Evolutionary conservation across 92 coral and sea anemone species (phyloP).

Genomic region (Zoanthus gigantus): DNA sequence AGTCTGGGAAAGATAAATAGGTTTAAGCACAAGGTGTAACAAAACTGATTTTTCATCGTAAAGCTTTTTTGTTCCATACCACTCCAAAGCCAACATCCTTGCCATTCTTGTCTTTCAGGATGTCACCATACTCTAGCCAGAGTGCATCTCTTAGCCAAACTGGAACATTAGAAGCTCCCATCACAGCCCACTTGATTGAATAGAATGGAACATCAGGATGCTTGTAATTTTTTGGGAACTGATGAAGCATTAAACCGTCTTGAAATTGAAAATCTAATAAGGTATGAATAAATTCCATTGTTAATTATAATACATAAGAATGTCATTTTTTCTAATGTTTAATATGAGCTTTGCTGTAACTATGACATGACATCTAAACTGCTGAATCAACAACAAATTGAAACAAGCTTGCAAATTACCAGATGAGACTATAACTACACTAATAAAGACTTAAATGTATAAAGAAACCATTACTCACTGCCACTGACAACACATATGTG

Average conservation of each 20-base stretch:
- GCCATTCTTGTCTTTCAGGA: slow-evolving; percentile 82
- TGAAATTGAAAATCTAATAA: slow-evolving; percentile 80
- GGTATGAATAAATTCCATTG: background rate
- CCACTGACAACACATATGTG: too few species aligned
- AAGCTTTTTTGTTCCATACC: slow-evolving; percentile 57
- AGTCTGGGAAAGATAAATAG: background rate
- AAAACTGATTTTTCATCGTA: background rate
- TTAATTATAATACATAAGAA: background rate
- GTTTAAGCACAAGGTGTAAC: too few species aligned
- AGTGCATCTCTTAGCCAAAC: slow-evolving; percentile 91
- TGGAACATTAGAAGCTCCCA: slow-evolving; percentile 81
- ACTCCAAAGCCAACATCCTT: slow-evolving; percentile 96
- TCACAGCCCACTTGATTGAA: slow-evolving; percentile 89
- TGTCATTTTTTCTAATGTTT: too few species aligned
- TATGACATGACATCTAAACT: too few species aligned
- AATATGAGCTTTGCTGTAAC: too few species aligned
- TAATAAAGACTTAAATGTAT: too few species aligned
- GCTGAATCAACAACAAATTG: too few species aligned
- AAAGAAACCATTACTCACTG: too few species aligned
- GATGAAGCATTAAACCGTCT: slow-evolving; percentile 91
- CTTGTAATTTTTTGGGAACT: slow-evolving; percentile 79
- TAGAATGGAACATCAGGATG: slow-evolving; percentile 87
- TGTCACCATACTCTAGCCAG: slow-evolving; percentile 98
- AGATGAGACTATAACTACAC: too few species aligned
- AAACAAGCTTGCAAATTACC: too few species aligned